These are phyloP conservation scores for Hyphantria cunea DNA, from an alignment of 1,140 invertebrate species.

Conservation along the genomic window DNA sequence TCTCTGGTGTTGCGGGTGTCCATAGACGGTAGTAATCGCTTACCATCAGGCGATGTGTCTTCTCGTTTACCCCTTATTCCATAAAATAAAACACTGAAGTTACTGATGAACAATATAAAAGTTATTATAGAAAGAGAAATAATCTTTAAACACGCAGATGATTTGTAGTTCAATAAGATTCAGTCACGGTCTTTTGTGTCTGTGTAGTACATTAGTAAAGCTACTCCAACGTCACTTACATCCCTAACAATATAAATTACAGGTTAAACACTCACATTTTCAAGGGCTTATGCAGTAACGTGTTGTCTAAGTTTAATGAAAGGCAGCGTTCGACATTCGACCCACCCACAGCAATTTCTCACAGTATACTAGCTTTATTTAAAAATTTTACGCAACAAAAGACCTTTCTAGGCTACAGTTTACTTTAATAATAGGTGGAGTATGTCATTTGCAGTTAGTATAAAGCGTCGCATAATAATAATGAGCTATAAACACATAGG, in stretches of 20 bases:
- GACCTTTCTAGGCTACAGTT: constrained; percentile 48
- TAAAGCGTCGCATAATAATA: constrained; percentile 75
- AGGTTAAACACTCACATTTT: constrained; percentile 40
- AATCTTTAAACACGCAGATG: too few species aligned
- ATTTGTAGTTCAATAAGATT: background rate
- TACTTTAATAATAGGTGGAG: constrained; percentile 74
- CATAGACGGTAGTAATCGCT: too few species aligned
- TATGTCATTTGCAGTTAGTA: constrained; percentile 74
- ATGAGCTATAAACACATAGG: constrained; percentile 75
- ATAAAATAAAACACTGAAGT: too few species aligned
- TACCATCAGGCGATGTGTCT: too few species aligned
- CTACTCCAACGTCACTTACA: constrained; percentile 14
- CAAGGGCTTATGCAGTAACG: constrained; percentile 38
- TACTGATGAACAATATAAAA: too few species aligned
- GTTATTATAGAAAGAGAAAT: too few species aligned
- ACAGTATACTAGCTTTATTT: constrained; percentile 44
- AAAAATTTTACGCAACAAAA: constrained; percentile 62
- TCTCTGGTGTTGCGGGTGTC: too few species aligned
- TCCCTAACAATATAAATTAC: constrained; percentile 40
- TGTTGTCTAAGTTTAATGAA: constrained; percentile 40
- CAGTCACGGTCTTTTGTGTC: constrained; percentile 6
- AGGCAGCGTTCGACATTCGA: constrained; percentile 36
- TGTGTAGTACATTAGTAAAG: constrained; percentile 8
- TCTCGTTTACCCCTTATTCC: too few species aligned
- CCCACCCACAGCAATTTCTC: constrained; percentile 53